Base-by-base conservation (phyloP, 2,888 invertebrate genomes). In the Oligia latruncula region DNA sequence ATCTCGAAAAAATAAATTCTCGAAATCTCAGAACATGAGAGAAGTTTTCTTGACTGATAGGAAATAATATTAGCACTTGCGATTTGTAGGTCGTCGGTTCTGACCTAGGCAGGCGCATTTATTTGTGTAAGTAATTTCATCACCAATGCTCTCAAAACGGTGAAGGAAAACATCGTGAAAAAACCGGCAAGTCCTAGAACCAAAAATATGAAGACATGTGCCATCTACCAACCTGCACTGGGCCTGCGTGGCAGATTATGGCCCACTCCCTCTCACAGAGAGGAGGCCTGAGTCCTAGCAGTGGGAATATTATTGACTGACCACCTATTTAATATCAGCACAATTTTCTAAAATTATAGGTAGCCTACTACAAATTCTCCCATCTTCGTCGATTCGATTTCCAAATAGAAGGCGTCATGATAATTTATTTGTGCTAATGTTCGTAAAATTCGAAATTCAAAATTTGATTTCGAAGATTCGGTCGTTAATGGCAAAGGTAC, bases 371-470 rank as follows among this genome's bases (percentile, higher is more conserved):
- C n/a, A 60, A n/a, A 60, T n/a, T 11, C 58, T n/a, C n/a, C 58
- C n/a, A 13, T 60, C n/a, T 4, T n/a, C n/a, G 58, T 60, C 71
- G 55, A 77, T 78, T 82, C 68, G 20, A 76, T 85, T 77, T 78
- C 43, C 52, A 77, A 73, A 64, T 68, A 67, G 49, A 75, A 55
- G 49, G 23, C 66, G 58, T 15, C 52, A 29, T 15, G 40, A 58
- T 60, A 81, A 82, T 74, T 70, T 67, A 60, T 72, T 75, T 78
- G 62, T 60, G 43, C 70, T 76, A 81, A 84, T 78, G 74, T 74
- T 76, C 40, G 40, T 74, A 46, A 71, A 82, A 77, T 83, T 78
- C 35, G 73, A 74, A 80, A 78, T 82, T 23, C 78, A 76, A 76
- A 72, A 77, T 78, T 60, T 70, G 64, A 81, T 80, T 86, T 83